Base-by-base conservation (phyloP, 2,797 vertebrate species). In the Heliangelus exortis region DNA sequence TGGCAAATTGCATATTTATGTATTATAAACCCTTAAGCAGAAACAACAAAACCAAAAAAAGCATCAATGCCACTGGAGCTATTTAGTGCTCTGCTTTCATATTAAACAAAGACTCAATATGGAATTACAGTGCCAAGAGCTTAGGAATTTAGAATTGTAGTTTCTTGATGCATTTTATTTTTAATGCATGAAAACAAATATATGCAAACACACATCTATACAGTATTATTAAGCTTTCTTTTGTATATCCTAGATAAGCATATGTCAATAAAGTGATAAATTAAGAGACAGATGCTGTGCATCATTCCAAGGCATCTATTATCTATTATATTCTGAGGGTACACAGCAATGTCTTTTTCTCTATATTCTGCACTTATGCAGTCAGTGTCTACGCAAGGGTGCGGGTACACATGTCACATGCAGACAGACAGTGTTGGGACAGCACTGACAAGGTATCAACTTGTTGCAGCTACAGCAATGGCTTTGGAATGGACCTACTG, bases 391-490 rank as follows among this genome's bases (percentile, higher is more conserved):
- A 3, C 1, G 14, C 2, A 6, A 57, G 50, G 25, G 22, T 9
- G 48, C n/a, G 1, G 0, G 15, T 4, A 31, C 50, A n/a, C 6
- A 7, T 0, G 29, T n/a, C 20, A 73, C 13, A 14, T 1, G 19
- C 10, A 33, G 10, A 7, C 0, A 54, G 29, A 50, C 50, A 31
- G 33, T 0, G 18, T 1, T 36, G 12, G 36, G 13, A 62, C 19
- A 36, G 16, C 5, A 20, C 9, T 14, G 39, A 22, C 15, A 12
- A 62, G 8, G 13, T 16, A 21, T 26, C 33, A 13, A 21, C 43
- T 22, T 67, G 15, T 21, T 68, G 20, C 50, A 53, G 2, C 43
- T 10, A 7, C 66, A 82, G 33, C 5, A 0, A 50, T 6, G 26
- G 36, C 33, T 76, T 63, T 39, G 9, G 19, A 54, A 63, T 5